Base-by-base conservation (phyloP, 2,113 vertebrate genomes). In the Bothrops jararaca region DNA sequence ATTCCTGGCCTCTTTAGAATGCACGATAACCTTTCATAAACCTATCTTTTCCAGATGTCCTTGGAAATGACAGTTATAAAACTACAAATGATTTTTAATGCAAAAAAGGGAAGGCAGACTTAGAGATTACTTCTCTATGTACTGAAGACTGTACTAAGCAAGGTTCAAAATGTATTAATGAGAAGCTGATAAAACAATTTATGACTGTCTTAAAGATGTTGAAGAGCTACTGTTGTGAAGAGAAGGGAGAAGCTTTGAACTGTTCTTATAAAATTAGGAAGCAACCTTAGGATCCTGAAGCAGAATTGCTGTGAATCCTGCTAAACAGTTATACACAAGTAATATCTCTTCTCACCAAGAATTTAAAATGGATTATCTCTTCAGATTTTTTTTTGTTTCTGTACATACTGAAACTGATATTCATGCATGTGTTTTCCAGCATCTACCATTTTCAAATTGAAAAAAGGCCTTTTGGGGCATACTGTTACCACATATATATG, bases 41-140 rank as follows among this genome's bases (percentile, higher is more conserved):
- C 98, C 98, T 97, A 97, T 98, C 97, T 98, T 98, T 97, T 97
- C 97, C 96, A 97, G 96, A 97, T 98, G 98, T 99, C 99, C 99
- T 99, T 99, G 98, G 97, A 96, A 97, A 97, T 98, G 98, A 97
- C 97, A 96, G 98, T 98, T 98, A 97, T 97, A 98, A 98, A 98
- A 98, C 97, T 97, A 97, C 95, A 97, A 98, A 98, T 99, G 98
- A 99, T 99, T 99, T 99, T 98, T 98, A 98, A 98, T 98, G 98
- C 98, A 98, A 98, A 98, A 98, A 95, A 96, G 96, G 97, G 97
- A 58, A 97, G 97, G 98, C 98, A 98, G 97, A 98, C 97, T 97
- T 97, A 96, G 96, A 97, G 97, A 97, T 97, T 96, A 97, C 95
- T 97, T 95, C 95, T 96, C 94, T 48, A 91, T 94, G 95, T 96